These are phyloP conservation scores for Automeris io DNA, from an alignment of 2,888 invertebrate species.

Conservation along the genomic window DNA sequence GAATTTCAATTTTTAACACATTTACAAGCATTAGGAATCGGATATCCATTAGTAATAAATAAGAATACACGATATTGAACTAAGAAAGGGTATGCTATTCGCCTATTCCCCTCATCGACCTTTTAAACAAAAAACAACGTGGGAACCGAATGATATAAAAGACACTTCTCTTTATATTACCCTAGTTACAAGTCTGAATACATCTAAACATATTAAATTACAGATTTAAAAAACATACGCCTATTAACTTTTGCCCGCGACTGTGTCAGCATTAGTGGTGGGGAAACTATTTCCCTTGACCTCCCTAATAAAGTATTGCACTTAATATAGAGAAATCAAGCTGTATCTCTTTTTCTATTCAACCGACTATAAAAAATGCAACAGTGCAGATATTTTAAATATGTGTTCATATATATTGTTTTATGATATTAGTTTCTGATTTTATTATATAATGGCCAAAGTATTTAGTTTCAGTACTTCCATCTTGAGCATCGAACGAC, in stretches of 20 bases:
- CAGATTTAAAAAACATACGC: conserved; percentile 16
- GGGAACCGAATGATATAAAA: conserved; percentile 68
- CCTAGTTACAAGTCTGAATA: conserved; percentile 48
- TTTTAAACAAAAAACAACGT: conserved; percentile 70
- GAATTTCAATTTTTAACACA: conserved; percentile 48
- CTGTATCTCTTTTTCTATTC: no score
- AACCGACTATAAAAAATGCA: no score
- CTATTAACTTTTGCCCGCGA: no score
- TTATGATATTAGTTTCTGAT: no score
- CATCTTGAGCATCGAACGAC: no score
- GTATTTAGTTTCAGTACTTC: no score
- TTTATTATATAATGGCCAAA: no score
- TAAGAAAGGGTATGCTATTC: conserved; percentile 66
- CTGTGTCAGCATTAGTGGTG: conserved; percentile 14
- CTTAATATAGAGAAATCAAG: no score
- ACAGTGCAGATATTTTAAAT: no score
- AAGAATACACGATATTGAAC: conserved; percentile 59
- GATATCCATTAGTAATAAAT: conserved; percentile 73
- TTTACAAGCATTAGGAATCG: conserved; percentile 52
- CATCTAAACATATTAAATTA: conserved; percentile 19
- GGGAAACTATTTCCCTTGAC: no score
- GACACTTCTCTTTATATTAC: conserved; percentile 58
- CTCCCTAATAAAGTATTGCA: no score
- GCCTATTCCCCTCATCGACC: conserved; percentile 68
- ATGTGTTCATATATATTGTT: no score